Evolutionary conservation across 2,888 invertebrate genomes (phyloP).

Genomic region (Oligia strigilis): DNA sequence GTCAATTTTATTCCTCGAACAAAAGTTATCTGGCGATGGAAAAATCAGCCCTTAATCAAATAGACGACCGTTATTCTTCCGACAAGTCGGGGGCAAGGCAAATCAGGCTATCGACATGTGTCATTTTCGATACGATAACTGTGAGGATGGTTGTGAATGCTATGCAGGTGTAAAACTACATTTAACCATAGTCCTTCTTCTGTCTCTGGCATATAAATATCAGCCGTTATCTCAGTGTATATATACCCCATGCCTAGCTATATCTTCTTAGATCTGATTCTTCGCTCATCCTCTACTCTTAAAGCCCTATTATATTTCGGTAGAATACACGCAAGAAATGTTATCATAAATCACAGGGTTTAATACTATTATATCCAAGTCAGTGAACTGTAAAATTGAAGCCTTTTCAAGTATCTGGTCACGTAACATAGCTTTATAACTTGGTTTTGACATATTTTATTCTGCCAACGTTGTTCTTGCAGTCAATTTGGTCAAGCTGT

Average conservation of each 20-base stretch:
- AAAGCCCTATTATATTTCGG: slow-evolving; percentile 4
- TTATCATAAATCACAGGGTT: slow-evolving; percentile 58
- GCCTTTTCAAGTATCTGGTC: slow-evolving; percentile 59
- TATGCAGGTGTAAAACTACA: background rate
- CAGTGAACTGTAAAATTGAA: slow-evolving; percentile 71
- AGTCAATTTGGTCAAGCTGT: slow-evolving; percentile 21
- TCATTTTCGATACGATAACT: no score
- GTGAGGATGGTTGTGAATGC: no score
- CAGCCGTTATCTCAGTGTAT: background rate
- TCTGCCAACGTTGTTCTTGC: slow-evolving; percentile 10
- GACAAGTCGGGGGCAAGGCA: background rate
- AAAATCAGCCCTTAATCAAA: no score
- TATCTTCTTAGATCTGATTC: background rate
- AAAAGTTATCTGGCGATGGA: no score
- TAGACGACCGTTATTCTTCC: background rate
- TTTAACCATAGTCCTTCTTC: background rate
- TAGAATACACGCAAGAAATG: slow-evolving; percentile 26
- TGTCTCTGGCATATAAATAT: background rate
- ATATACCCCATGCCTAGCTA: background rate
- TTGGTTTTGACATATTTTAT: slow-evolving; percentile 29
- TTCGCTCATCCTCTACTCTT: background rate
- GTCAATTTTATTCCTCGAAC: no score
- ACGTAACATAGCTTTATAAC: slow-evolving; percentile 44
- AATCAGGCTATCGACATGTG: background rate
- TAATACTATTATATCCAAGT: slow-evolving; percentile 57